Base-by-base conservation (phyloP, 2,888 invertebrate genomes). In the Pristionchus japonicus region DNA sequence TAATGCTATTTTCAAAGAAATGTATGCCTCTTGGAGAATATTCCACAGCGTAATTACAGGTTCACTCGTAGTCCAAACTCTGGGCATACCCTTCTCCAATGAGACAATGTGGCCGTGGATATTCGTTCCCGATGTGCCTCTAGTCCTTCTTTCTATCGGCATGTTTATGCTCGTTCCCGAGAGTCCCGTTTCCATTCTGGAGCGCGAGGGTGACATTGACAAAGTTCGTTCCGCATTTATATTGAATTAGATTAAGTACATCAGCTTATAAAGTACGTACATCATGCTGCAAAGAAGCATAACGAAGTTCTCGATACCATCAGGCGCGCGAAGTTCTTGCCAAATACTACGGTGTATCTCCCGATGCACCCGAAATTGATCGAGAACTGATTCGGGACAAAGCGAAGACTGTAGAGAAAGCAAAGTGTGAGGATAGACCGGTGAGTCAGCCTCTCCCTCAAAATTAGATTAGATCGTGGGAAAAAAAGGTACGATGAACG, bases 21-120 rank as follows among this genome's bases (percentile, higher is more conserved):
- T n/a, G n/a, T n/a, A n/a, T n/a, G n/a, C n/a, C n/a, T n/a, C n/a
- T n/a, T n/a, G n/a, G n/a, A n/a, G n/a, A n/a, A n/a, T n/a, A n/a
- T n/a, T n/a, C n/a, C n/a, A n/a, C n/a, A n/a, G n/a, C n/a, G n/a
- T n/a, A n/a, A n/a, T 88, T 89, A 9, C 88, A 89, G 89, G 89
- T 0, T 90, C 90, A 0, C 87, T 91, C 17, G 67, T 90, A 3
- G 90, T 90, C 0, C 91, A 91, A 85, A 90, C 90, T 1, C 88
- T 90, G 40, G 91, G 91, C 20, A 90, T 91, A 0, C 91, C 91
- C 23, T 90, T 91, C 89, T 90, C 91, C 11, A 90, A 90, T 9
- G 91, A 89, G 20, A 88, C 89, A 9, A 89, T 91, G 34, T 91
- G 91, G 91, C 91, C 91, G 6, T 89, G 89, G 70, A 91, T 90